Evolutionary conservation across 2,797 vertebrate genomes (phyloP).

Genomic region (Anableps anableps): DNA sequence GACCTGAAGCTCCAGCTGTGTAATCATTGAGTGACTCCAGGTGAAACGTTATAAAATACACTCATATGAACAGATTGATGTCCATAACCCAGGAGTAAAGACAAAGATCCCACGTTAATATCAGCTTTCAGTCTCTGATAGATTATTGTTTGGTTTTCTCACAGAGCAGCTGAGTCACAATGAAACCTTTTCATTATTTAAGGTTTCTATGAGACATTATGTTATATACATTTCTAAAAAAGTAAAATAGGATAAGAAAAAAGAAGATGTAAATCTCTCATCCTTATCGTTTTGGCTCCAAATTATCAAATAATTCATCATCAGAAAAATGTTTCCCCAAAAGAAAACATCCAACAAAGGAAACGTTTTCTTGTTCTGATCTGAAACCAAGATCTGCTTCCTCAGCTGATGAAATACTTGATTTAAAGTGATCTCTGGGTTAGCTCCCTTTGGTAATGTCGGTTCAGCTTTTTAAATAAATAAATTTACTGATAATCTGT

Average conservation of each 20-base stretch:
- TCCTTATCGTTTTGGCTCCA: constrained; percentile 7
- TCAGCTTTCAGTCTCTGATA: neutral
- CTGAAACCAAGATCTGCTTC: neutral
- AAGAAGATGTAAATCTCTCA: neutral
- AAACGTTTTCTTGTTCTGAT: neutral
- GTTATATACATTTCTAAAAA: neutral
- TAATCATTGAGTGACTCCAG: constrained; percentile 16
- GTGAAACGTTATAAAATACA: constrained; percentile 3
- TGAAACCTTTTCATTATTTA: neutral
- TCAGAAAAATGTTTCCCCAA: constrained; percentile 11
- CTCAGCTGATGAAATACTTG: constrained; percentile 1
- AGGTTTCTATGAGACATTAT: neutral
- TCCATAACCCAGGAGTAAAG: neutral
- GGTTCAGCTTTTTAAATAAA: constrained; percentile 11
- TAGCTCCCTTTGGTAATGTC: neutral
- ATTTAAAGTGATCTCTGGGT: neutral
- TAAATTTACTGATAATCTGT: neutral
- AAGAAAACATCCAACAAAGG: neutral
- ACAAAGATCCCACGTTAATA: neutral
- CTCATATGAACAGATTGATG: neutral
- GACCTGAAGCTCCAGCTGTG: neutral
- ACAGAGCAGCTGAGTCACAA: constrained; percentile 2
- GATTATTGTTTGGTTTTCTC: neutral
- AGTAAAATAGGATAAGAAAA: no score
- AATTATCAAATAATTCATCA: constrained; percentile 20